A percentile compares a stretch with the other conserved stretches of the same genome.
These are phyloP conservation scores for Nudaria mundana DNA, from an alignment of 2,888 invertebrate species.

Conservation along the genomic window DNA sequence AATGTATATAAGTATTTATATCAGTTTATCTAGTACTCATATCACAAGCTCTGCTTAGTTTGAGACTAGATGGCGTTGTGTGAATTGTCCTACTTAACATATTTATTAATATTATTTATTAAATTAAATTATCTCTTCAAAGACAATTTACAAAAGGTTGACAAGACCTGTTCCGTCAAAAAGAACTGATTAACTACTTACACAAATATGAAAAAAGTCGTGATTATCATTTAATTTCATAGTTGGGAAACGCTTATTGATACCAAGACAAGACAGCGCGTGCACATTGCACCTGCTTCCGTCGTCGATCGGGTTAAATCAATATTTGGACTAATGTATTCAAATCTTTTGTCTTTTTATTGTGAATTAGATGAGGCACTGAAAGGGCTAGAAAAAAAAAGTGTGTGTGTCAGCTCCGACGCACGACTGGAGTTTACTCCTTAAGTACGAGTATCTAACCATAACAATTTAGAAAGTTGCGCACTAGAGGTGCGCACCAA, in stretches of 20 bases:
- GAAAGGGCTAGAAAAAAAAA: conserved; percentile 23
- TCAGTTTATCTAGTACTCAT: no score
- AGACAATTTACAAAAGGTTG: no score
- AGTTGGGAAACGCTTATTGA: conserved; percentile 75
- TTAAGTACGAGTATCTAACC: no score
- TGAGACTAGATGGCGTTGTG: no score
- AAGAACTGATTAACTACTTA: conserved; percentile 70
- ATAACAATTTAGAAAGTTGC: no score
- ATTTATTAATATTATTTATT: no score
- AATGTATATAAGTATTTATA: no score
- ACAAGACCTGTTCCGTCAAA: conserved; percentile 46
- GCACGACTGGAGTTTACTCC: no score
- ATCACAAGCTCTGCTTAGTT: no score
- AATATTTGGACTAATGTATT: conserved; percentile 78
- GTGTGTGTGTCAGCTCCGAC: no score
- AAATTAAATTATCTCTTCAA: no score
- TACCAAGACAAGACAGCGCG: conserved; percentile 61
- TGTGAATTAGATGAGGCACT: conserved; percentile 33
- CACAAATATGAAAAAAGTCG: conserved; percentile 70
- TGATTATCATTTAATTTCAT: conserved; percentile 82
- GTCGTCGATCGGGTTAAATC: conserved; percentile 78
- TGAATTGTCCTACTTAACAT: neutral
- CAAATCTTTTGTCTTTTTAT: conserved; percentile 63
- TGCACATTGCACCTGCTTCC: conserved; percentile 76
- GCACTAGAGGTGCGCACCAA: no score